phyloP scores from a whole-genome alignment of 2,113 vertebrate genomes.

The Coryphaenoides rupestris region DNA sequence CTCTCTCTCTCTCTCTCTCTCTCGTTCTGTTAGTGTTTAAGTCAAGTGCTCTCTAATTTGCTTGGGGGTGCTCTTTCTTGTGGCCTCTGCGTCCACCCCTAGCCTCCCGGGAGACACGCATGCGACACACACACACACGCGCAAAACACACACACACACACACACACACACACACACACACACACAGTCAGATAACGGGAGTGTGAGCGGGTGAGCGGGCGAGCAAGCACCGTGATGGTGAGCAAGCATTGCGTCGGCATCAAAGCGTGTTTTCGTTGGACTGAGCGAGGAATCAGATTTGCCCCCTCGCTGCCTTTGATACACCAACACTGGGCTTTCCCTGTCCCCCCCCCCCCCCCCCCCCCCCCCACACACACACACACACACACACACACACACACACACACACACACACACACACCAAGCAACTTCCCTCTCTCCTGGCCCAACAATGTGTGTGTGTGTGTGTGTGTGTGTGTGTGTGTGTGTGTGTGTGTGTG shows the following conservation, averaged over 20 bases:
- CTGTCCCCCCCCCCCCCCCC: slow-evolving; percentile 56
- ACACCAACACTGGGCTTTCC: slow-evolving; percentile 62
- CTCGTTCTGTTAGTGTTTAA: slow-evolving; percentile 72
- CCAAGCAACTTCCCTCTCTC: slow-evolving; percentile 43
- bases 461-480: slow-evolving; percentile 5
- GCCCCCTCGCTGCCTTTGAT: slow-evolving; percentile 52
- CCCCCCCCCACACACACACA: slow-evolving; percentile 43
- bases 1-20: no score
- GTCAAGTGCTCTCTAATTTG: slow-evolving; percentile 77
- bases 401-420: slow-evolving; percentile 52
- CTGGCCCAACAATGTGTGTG: slow-evolving; percentile 37
- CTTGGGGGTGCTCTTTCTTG: slow-evolving; percentile 72
- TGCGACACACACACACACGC: slow-evolving; percentile 44
- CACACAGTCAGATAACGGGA: slow-evolving; percentile 18
- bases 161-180: not conserved
- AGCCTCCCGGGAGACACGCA: slow-evolving; percentile 60
- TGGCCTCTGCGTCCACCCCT: slow-evolving; percentile 68
- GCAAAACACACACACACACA: slow-evolving; percentile 16
- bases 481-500: not conserved
- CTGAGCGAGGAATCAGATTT: slow-evolving; percentile 59
- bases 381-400: slow-evolving; percentile 52
- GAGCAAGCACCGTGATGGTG: slow-evolving; percentile 32
- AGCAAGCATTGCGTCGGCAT: slow-evolving; percentile 52
- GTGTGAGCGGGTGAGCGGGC: slow-evolving; percentile 32
- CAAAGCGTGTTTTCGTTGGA: slow-evolving; percentile 67